phyloP scores from a whole-genome alignment of 2,113 vertebrate genomes.

The Bufo gargarizans region DNA sequence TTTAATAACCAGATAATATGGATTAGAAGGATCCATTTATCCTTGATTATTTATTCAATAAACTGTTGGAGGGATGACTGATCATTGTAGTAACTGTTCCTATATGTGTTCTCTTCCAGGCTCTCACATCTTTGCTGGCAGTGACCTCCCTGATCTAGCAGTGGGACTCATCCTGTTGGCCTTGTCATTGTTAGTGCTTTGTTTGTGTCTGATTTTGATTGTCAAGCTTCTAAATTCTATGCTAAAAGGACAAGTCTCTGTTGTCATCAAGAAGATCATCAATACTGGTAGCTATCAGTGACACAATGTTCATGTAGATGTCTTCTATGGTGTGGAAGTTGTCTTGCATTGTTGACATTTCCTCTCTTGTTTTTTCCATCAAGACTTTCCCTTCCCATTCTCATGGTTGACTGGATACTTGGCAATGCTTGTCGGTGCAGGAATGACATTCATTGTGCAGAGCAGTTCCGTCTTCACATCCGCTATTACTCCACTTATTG shows the following conservation, averaged over 20 bases:
- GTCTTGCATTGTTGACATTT: neutral
- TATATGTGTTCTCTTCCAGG: constrained; percentile 70
- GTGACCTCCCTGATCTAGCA: constrained; percentile 77
- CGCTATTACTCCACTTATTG: constrained; percentile 93
- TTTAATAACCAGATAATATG: too few relatives aligned
- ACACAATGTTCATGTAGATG: neutral
- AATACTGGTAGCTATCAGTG: constrained; percentile 84
- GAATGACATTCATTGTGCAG: constrained; percentile 96
- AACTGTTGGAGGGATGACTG: neutral
- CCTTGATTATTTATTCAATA: too few relatives aligned
- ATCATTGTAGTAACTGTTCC: neutral
- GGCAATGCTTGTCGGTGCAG: constrained; percentile 90
- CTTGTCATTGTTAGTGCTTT: constrained; percentile 83
- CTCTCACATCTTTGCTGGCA: constrained; percentile 79
- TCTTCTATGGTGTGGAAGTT: neutral
- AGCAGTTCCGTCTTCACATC: constrained; percentile 98
- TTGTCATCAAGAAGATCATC: constrained; percentile 93
- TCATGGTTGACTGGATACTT: constrained; percentile 92
- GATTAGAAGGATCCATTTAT: neutral
- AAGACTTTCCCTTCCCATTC: constrained; percentile 96
- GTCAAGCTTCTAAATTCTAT: constrained; percentile 96
- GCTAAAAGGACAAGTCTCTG: constrained; percentile 90
- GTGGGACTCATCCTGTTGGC: constrained; percentile 89
- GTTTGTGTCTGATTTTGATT: constrained; percentile 89
- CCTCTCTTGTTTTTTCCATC: constrained; percentile 37